A percentile compares a stretch with the other conserved stretches of the same genome.
phyloP scores from a whole-genome alignment of 1,140 invertebrate species.

The Periplaneta americana region DNA sequence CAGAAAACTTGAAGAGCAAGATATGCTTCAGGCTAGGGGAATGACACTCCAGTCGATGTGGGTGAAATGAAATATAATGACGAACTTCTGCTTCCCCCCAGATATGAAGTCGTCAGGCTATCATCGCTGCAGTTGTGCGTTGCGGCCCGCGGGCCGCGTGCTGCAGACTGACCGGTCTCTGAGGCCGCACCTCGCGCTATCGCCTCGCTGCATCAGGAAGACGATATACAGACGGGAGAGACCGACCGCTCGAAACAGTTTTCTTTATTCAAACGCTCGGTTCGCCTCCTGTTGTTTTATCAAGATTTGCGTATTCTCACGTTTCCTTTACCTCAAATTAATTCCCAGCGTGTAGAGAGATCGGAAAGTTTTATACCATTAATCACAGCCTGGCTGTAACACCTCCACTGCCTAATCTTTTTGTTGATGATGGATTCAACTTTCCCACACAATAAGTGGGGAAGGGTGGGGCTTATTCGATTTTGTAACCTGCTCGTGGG shows the following conservation, averaged over 20 bases:
- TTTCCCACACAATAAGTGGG: not conserved
- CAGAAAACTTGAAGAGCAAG: too few species aligned
- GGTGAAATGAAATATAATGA: too few species aligned
- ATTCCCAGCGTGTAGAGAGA: slow-evolving; percentile 15
- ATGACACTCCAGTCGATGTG: too few species aligned
- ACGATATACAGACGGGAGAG: not conserved
- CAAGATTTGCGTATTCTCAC: slow-evolving; percentile 17
- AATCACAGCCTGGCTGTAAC: not conserved
- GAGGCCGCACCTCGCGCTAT: not conserved
- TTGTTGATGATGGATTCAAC: not conserved
- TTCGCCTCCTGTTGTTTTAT: slow-evolving; percentile 3
- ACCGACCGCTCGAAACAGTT: slow-evolving; percentile 7
- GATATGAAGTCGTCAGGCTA: too few species aligned
- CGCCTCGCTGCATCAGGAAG: not conserved
- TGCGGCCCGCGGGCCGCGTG: not conserved
- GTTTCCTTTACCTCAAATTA: slow-evolving; percentile 16
- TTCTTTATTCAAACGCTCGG: slow-evolving; percentile 14
- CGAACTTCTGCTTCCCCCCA: too few species aligned
- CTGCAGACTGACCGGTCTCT: not conserved
- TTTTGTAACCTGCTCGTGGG: not conserved
- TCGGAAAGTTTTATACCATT: not conserved
- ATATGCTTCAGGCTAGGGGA: too few species aligned
- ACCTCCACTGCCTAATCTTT: not conserved
- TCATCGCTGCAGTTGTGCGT: too few species aligned
- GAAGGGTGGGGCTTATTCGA: not conserved